Base-by-base conservation (phyloP, 2,888 invertebrate species). In the Machimus atricapillus region DNA sequence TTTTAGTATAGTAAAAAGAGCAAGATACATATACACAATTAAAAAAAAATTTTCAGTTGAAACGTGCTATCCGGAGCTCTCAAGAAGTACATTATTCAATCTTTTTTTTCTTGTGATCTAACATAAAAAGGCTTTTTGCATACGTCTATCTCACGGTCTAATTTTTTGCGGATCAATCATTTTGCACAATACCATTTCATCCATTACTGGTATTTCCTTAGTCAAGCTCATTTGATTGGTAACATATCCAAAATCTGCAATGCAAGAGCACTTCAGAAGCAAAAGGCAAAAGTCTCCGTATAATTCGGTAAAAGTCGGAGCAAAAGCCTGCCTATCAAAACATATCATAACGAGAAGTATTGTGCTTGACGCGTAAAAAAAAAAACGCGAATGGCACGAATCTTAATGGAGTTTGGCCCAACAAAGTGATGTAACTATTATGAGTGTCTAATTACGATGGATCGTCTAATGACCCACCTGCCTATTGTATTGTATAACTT, bases 401-500 rank as follows among this genome's bases (percentile, higher is more conserved):
- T 34, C 37, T n/a, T 37, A 76, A 76, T 34, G 34, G 76, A 37
- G 76, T 76, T 76, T 76, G 37, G 76, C 27, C 66, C 27, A 66
- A n/a, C 52, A n/a, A 19, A 66, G 19, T 76, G 76, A 76, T 14
- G 76, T 19, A 76, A 76, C 76, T 40, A 40, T 34, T 76, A 40
- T 76, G 76, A 76, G 76, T 76, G 76, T 40, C 76, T 76, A 76
- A 76, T 76, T 76, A 40, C 76, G 34, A 16, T 76, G 40, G 12
- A 76, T 37, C 76, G 37, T 66, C 76, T 76, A 37, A 76, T 76
- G 76, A 76, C 40, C 37, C 76, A 76, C 76, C 76, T 76, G 76
- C 40, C 34, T 12, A 37, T 37, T 40, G 76, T 40, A 76, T 37
- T 40, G 76, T 40, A 76, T 34, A 76, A 76, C 76, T 66, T 66